phyloP scores from a whole-genome alignment of 2,113 vertebrate species.

The Rhinopomastus cyanomelas region DNA sequence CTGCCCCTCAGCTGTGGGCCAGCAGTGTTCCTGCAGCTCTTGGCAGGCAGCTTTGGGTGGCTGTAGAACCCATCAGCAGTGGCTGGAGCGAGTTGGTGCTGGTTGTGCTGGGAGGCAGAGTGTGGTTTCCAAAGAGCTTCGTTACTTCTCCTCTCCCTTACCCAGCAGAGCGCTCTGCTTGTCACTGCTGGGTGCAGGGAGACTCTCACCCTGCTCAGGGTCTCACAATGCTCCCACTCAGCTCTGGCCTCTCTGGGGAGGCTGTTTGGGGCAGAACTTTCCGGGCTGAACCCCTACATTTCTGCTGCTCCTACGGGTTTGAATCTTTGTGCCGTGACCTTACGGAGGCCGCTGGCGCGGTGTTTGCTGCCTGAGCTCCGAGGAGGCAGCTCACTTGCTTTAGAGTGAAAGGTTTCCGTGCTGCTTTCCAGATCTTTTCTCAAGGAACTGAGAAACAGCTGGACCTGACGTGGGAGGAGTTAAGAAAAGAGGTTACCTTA shows the following conservation, averaged over 20 bases:
- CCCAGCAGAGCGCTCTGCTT: not conserved
- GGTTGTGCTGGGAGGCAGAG: not conserved
- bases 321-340: not conserved
- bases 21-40: not conserved
- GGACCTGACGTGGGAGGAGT: conserved; percentile 85
- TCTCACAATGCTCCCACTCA: not conserved
- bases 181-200: not conserved
- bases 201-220: not conserved
- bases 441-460: conserved; percentile 78
- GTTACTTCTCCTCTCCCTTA: too few relatives aligned
- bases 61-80: not conserved
- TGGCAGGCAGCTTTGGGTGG: not conserved
- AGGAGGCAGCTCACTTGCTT: not conserved
- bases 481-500: conserved; percentile 91
- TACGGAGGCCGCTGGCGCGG: too few relatives aligned
- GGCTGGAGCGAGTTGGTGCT: not conserved
- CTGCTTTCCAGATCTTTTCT: conserved; percentile 85
- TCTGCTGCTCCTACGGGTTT: not conserved
- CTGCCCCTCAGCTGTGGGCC: not conserved
- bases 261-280: not conserved
- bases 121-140: not conserved
- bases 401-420: not conserved
- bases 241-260: not conserved
- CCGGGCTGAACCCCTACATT: too few relatives aligned
- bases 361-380: not conserved